Evolutionary conservation across 2,797 vertebrate species (phyloP).

Genomic region (Erithacus rubecula): DNA sequence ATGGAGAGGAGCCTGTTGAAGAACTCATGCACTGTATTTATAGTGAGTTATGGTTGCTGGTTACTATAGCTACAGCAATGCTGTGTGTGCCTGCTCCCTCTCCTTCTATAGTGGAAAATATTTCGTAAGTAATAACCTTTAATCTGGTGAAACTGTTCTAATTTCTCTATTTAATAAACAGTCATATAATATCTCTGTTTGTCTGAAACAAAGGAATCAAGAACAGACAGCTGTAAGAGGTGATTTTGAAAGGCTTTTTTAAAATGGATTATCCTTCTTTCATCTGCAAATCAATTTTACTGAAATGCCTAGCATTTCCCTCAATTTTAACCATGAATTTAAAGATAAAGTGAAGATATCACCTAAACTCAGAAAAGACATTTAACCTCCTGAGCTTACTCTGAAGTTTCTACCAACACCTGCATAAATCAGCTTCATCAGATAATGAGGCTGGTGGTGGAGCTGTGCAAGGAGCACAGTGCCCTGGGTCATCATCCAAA

Average conservation of each 20-base stretch:
- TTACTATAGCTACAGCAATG: constrained; percentile 65
- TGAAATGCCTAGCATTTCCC: background rate
- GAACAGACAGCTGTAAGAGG: background rate
- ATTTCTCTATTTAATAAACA: constrained; percentile 17
- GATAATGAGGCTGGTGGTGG: background rate
- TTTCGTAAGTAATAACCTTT: constrained; percentile 44
- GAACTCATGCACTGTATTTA: constrained; percentile 30
- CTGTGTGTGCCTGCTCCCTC: constrained; percentile 26
- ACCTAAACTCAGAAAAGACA: background rate
- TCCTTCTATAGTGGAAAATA: constrained; percentile 32
- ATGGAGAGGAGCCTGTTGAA: constrained; percentile 2
- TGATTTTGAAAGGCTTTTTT: background rate
- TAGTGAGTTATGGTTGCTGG: constrained; percentile 48
- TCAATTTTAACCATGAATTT: background rate
- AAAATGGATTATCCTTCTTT: background rate
- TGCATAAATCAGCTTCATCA: background rate
- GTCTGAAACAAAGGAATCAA: background rate
- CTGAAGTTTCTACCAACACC: background rate
- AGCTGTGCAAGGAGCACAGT: background rate
- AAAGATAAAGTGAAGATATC: background rate
- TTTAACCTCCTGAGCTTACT: background rate
- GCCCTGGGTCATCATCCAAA: background rate
- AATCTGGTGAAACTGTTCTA: constrained; percentile 29
- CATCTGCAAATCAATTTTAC: constrained; percentile 9
- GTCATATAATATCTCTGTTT: background rate